Conservation (phyloP, 2,797 vertebrate genomes). For the Oryzias sinensis region DNA sequence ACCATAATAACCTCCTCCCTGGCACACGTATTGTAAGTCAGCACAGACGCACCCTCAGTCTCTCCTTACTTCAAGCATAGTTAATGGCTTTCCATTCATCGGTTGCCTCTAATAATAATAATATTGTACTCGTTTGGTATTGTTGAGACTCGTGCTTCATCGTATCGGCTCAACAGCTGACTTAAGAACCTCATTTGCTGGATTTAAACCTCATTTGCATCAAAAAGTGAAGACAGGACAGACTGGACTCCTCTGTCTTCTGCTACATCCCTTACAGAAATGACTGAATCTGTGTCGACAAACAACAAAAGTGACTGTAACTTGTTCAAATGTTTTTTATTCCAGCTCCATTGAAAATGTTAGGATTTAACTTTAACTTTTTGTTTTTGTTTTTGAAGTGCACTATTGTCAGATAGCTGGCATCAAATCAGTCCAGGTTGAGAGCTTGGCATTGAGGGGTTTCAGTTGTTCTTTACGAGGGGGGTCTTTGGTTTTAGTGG, state of each 20-base stretch:
- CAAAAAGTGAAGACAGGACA: conserved; percentile 39
- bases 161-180: conserved; percentile 60
- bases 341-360: conserved; percentile 18
- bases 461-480: conserved; percentile 18
- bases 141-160: conserved; percentile 56
- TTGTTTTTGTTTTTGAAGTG: conserved; percentile 21
- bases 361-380: conserved; percentile 15
- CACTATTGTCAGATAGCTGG: conserved; percentile 48
- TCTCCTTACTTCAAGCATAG: conserved; percentile 38
- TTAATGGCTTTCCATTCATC: conserved; percentile 63
- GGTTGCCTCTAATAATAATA: conserved; percentile 53
- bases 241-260: conserved; percentile 56
- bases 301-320: conserved; percentile 40
- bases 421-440: conserved; percentile 60
- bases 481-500: conserved; percentile 33
- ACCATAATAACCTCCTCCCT: conserved; percentile 41
- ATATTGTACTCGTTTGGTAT: conserved; percentile 66
- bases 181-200: conserved; percentile 62
- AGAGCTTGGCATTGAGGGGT: conserved; percentile 37
- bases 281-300: conserved; percentile 13
- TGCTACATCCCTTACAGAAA: conserved; percentile 51
- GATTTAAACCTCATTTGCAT: conserved; percentile 58
- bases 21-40: conserved; percentile 61
- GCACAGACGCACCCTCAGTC: conserved; percentile 44
- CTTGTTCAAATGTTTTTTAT: conserved; percentile 32